These are phyloP conservation scores for Eulithis testata DNA, from an alignment of 2,888 invertebrate species.

Conservation along the genomic window DNA sequence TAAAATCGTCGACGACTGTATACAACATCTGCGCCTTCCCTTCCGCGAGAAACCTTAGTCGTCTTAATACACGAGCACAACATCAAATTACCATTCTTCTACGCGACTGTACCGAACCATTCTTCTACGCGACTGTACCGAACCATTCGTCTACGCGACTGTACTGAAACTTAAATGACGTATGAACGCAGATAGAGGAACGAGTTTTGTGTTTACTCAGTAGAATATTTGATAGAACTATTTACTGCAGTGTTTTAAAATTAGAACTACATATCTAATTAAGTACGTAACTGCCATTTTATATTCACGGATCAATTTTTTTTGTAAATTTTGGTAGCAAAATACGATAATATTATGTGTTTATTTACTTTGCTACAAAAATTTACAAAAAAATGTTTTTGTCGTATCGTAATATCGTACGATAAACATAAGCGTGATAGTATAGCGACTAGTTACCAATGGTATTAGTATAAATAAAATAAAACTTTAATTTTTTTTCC, in stretches of 20 bases:
- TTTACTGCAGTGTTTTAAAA: conserved; percentile 9
- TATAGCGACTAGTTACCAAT: too few relatives aligned
- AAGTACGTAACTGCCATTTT: too few relatives aligned
- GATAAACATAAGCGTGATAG: too few relatives aligned
- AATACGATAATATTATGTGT: too few relatives aligned
- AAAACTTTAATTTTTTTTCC: too few relatives aligned
- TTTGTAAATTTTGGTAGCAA: too few relatives aligned
- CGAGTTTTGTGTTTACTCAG: conserved; percentile 30
- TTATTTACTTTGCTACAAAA: too few relatives aligned
- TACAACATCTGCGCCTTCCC: conserved; percentile 51
- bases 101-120: conserved; percentile 35
- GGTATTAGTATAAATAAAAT: too few relatives aligned
- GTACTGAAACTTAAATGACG: conserved; percentile 58
- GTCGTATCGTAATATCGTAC: too few relatives aligned
- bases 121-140: conserved; percentile 33
- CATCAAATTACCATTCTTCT: conserved; percentile 62
- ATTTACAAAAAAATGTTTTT: too few relatives aligned
- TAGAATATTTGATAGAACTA: conserved; percentile 17
- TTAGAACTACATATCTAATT: too few relatives aligned
- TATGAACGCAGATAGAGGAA: conserved; percentile 55
- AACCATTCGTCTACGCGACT: conserved; percentile 31
- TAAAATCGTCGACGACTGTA: conserved; percentile 19
- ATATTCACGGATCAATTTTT: too few relatives aligned
- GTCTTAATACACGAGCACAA: conserved; percentile 51
- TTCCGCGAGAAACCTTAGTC: conserved; percentile 56